Evolutionary conservation across 2,113 vertebrate genomes (phyloP).

Genomic region (Propithecus coquereli): DNA sequence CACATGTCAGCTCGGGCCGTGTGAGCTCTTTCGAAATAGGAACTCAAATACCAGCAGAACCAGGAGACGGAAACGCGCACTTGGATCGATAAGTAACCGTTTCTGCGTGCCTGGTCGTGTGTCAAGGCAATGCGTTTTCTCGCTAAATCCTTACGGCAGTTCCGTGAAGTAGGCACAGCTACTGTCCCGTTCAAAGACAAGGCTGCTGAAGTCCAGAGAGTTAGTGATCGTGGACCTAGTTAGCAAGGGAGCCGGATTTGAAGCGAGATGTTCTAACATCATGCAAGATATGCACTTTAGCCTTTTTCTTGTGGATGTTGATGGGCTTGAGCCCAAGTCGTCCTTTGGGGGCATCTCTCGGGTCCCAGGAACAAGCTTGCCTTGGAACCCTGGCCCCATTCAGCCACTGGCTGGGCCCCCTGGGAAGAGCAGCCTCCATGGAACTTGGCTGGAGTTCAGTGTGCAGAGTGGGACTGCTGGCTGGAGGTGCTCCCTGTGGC

Average conservation of each 20-base stretch:
- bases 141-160: background rate
- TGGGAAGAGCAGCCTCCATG: too few species aligned
- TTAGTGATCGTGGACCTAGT: rapidly evolving
- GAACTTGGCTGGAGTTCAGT: background rate
- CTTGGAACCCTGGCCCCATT: rapidly evolving
- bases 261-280: background rate
- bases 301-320: background rate
- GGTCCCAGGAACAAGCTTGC: background rate
- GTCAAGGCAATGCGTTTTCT: too few species aligned
- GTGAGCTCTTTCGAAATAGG: background rate
- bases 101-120: background rate
- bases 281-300: too few species aligned
- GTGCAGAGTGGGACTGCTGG: too few species aligned
- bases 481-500: too few species aligned
- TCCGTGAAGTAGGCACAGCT: background rate
- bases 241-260: background rate
- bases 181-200: background rate
- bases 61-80: rapidly evolving
- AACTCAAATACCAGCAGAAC: background rate
- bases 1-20: too few species aligned
- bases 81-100: too few species aligned
- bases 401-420: background rate
- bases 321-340: background rate
- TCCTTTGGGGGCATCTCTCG: background rate
- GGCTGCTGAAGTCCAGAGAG: background rate